Evolutionary conservation across 2,113 vertebrate genomes (phyloP), one percentile per base, ranked within the genome.

Genomic region (Mastomys natalensis): DNA sequence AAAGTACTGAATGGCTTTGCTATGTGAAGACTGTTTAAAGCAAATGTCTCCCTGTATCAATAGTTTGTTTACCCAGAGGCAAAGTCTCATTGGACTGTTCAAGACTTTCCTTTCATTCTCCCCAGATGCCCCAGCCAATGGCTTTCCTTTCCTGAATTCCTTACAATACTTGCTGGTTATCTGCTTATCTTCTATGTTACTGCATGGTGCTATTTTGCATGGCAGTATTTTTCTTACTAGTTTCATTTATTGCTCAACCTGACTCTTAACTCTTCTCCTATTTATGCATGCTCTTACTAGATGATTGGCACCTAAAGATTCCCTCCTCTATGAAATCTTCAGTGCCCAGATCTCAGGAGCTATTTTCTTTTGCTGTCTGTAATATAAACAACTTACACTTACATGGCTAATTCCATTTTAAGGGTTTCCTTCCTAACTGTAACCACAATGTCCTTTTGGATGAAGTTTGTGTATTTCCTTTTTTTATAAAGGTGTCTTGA

Each of bases 331-430:
- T 0, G 16, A 34, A 73, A 95, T 31, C 70, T 88, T 53, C 93
- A 85, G n/a, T 94, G 21, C 60, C 60, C 60, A 62, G 60, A 62
- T 93, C 62, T 93, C 62, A 90, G 76, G 40, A 89, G 95, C 22
- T 26, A 12, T 77, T 88, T 43, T 74, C 81, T 84, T 82, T 89
- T 88, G 82, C 21, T 68, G 11, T 85, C 45, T 85, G 40, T 60
- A 88, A 73, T 40, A 85, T 80, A 93, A 93, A 97, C 26, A 87
- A 87, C 40, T 94, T 94, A 66, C 21, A 64, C 51, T 66, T 93
- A 31, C 72, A 29, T 24, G 40, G 22, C 53, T 76, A 93, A 94
- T 51, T 24, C 45, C 70, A 58, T 55, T 88, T 86, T 73, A 88
- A n/a, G 37, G 72, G 7, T 93, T 86, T 64, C 90, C 37, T 92